phyloP scores from a whole-genome alignment of 2,113 vertebrate genomes.

The Ploceus nigricollis region DNA sequence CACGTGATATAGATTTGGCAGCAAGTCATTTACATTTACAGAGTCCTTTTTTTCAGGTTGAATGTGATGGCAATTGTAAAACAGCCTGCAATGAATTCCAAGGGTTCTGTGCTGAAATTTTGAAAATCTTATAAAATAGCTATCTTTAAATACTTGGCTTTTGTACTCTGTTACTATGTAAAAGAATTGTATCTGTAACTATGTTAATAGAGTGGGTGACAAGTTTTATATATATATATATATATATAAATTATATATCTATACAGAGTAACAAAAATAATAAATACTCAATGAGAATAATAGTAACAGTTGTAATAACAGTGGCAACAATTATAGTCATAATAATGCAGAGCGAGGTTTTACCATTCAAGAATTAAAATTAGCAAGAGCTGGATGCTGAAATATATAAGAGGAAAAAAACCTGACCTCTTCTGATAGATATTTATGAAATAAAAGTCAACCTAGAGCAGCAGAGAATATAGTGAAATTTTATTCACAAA shows the following conservation, averaged over 20 bases:
- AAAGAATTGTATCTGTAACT: background rate
- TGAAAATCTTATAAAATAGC: background rate
- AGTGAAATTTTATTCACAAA: background rate
- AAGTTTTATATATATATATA: background rate
- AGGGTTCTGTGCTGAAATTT: background rate
- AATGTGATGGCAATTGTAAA: background rate
- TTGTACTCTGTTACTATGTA: background rate
- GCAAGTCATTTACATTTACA: background rate
- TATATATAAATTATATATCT: background rate
- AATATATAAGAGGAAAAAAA: background rate
- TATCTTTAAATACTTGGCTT: background rate
- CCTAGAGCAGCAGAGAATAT: background rate
- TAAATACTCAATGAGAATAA: background rate
- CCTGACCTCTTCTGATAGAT: background rate
- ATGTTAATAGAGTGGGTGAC: background rate
- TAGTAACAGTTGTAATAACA: background rate
- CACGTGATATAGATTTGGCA: background rate
- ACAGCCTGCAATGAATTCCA: background rate
- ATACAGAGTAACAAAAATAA: background rate
- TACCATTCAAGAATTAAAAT: background rate
- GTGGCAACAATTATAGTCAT: background rate
- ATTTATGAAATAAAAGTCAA: background rate
- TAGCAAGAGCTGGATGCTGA: background rate
- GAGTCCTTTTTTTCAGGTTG: background rate
- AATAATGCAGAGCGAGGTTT: background rate